phyloP scores from a whole-genome alignment of 2,113 vertebrate species.

The Erinaceus europaeus region DNA sequence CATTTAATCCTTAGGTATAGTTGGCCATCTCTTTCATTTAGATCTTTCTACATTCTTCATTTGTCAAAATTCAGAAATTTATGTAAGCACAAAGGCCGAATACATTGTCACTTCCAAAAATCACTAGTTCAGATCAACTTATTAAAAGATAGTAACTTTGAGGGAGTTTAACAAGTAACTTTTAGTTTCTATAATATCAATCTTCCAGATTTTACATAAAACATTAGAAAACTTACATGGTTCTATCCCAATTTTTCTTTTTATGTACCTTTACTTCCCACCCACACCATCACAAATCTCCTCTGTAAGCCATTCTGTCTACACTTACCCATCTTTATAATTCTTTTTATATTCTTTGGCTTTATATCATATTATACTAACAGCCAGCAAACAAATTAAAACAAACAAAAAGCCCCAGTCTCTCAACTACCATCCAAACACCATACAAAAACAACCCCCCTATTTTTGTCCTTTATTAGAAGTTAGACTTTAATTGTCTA shows the following conservation, averaged over 20 bases:
- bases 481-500: conserved; percentile 8
- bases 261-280: background rate
- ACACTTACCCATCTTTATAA: background rate
- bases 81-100: background rate
- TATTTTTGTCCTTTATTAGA: background rate
- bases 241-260: background rate
- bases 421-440: background rate
- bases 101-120: background rate
- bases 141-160: conserved; percentile 14
- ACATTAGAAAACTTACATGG: conserved; percentile 11
- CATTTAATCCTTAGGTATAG: conserved; percentile 46
- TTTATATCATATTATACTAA: background rate
- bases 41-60: background rate
- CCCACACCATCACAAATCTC: background rate
- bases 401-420: background rate
- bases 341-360: background rate
- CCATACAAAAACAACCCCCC: background rate
- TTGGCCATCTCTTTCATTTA: conserved; percentile 29
- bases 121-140: background rate
- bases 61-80: conserved; percentile 30
- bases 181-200: background rate
- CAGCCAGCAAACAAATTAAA: background rate
- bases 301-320: background rate
- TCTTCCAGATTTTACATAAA: conserved; percentile 17
- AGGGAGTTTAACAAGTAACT: background rate